Conservation (phyloP, 2,888 invertebrate genomes). For the Omphaloscelis lunosa region DNA sequence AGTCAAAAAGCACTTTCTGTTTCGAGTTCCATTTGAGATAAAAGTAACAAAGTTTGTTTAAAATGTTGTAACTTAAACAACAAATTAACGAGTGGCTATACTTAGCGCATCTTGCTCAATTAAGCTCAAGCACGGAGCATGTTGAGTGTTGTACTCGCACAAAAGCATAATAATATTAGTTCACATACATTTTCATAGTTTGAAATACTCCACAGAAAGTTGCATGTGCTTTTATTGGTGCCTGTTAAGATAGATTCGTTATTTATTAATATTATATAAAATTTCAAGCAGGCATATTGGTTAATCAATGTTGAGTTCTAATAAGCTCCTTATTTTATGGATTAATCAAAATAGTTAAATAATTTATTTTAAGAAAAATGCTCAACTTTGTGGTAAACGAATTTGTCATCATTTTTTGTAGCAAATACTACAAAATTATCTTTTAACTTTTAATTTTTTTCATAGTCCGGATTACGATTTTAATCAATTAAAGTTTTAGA, state of each 20-base stretch:
- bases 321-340: conserved; percentile 58
- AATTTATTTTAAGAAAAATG: conserved; percentile 71
- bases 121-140: conserved; percentile 81
- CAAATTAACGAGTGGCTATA: conserved; percentile 52
- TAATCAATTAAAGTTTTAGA: conserved; percentile 21
- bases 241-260: conserved; percentile 69
- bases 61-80: conserved; percentile 63
- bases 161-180: conserved; percentile 79
- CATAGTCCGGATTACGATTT: conserved; percentile 39
- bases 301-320: conserved; percentile 51
- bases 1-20: conserved; percentile 76
- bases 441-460: conserved; percentile 31
- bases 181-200: conserved; percentile 62
- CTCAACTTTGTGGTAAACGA: conserved; percentile 72
- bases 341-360: conserved; percentile 62
- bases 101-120: conserved; percentile 83
- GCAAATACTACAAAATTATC: conserved; percentile 57
- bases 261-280: conserved; percentile 50
- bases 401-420: conserved; percentile 68
- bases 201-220: conserved; percentile 71
- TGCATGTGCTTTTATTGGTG: conserved; percentile 82
- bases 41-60: conserved; percentile 57
- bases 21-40: conserved; percentile 66
- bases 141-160: conserved; percentile 82
- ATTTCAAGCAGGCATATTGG: conserved; percentile 56